Evolutionary conservation across 2,113 vertebrate genomes (phyloP), one percentile per base, ranked within the genome.

Genomic region (Craseonycteris thonglongyai): DNA sequence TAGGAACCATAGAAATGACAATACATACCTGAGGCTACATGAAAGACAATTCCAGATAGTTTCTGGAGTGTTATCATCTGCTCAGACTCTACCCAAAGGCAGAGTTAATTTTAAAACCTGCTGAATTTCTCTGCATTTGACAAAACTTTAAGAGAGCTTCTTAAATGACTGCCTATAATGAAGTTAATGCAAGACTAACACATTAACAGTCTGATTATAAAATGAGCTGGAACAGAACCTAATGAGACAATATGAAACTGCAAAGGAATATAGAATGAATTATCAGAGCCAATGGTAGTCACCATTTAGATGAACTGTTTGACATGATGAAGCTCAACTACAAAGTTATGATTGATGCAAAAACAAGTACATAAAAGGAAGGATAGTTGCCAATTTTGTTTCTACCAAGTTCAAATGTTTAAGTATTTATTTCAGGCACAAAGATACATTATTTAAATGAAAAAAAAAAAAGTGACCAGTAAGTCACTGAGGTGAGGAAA

Each of bases 141-240:
- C 24, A 94, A 72, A 2, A 35, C 28, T 59, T 74, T 54, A 16
- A 95, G 45, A 68, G 28, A 28, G 38, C 18, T 86, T 68, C 8
- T 80, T 83, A 78, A 88, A 49, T 65, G 54, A 65, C 59, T 71
- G 30, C 35, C 16, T 79, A 56, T 49, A 91, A 86, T 91, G 83
- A 96, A 93, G 38, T 61, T 76, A 93, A 81, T 81, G 11, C 47
- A 78, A 96, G 47, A 90, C 13, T 85, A 51, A 88, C 58, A 89
- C 59, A 79, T 61, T 89, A 69, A 59, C 15, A 83, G 38, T 69
- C 78, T 83, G 26, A 68, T 26, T 66, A 85, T 88, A 68, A 93
- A 90, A 82, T 22, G 13, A 30, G 3, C 56, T 92, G 22, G 51
- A 95, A 91, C 42, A 47, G 38, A 92, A 88, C 42, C 30, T 72